phyloP scores from a whole-genome alignment of 2,797 vertebrate genomes.

The Sebastes nivosus region DNA sequence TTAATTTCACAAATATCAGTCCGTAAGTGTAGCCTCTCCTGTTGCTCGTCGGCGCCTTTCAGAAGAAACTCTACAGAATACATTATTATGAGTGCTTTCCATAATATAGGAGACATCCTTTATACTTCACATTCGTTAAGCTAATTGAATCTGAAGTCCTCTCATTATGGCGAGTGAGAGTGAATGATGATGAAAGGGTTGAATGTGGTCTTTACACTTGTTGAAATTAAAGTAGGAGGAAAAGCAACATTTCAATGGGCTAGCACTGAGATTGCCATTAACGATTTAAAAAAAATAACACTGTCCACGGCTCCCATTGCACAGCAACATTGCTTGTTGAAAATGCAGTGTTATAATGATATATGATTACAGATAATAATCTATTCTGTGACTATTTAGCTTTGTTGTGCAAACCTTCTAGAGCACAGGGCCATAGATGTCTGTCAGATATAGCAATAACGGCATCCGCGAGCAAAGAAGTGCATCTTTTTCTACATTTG shows the following conservation, averaged over 20 bases:
- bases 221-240: not conserved
- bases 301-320: not conserved
- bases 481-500: not conserved
- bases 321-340: not conserved
- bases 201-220: not conserved
- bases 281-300: slow-evolving; percentile 11
- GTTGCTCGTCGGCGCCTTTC: not conserved
- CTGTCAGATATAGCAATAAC: not conserved
- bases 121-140: not conserved
- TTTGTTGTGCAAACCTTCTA: not conserved
- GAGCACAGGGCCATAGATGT: not conserved
- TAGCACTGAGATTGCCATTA: slow-evolving; percentile 7
- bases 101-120: not conserved
- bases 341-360: not conserved
- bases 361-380: slow-evolving; percentile 1
- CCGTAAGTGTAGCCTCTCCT: not conserved
- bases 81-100: not conserved
- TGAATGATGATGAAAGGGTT: not conserved
- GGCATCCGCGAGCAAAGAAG: not conserved
- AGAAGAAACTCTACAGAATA: not conserved
- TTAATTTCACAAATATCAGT: not conserved
- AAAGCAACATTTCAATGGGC: not conserved
- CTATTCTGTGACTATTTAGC: not conserved
- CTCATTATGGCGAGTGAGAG: not conserved
- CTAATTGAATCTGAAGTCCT: slow-evolving; percentile 8